Conservation (phyloP, 2,797 vertebrate genomes). For the Poliocrania exsul region DNA sequence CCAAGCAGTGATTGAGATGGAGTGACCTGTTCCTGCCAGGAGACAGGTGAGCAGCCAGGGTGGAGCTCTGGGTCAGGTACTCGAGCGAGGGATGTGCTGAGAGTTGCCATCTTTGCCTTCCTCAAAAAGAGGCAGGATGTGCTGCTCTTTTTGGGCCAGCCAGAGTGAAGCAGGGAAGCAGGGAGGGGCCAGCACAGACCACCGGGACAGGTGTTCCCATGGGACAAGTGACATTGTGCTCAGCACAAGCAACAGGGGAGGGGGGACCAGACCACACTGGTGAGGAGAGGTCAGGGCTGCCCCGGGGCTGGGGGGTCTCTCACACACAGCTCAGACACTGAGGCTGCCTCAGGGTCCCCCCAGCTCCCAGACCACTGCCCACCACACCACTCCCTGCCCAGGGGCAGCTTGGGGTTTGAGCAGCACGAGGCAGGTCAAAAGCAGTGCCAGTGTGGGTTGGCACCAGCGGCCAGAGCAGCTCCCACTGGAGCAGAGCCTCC, state of each 20-base stretch:
- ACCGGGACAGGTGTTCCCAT: background rate
- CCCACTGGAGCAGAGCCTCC: background rate
- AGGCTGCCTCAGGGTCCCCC: background rate
- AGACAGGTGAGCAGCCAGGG: background rate
- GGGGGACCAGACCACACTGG: no score
- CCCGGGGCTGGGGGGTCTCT: background rate
- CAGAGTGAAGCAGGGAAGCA: background rate
- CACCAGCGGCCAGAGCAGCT: background rate
- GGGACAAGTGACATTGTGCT: background rate
- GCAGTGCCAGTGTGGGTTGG: background rate
- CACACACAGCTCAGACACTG: fast-evolving
- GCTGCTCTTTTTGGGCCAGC: background rate
- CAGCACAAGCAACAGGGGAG: background rate
- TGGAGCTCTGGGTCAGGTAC: background rate
- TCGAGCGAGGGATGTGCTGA: background rate
- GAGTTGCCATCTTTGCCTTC: background rate
- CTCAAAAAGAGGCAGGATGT: background rate
- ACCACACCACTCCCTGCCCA: fast-evolving
- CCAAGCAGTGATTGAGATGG: background rate
- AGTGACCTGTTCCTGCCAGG: background rate
- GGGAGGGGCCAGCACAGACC: background rate
- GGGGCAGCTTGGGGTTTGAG: fast-evolving
- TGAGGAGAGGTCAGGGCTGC: background rate
- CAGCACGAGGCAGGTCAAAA: background rate
- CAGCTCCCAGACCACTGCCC: background rate